Base-by-base conservation (phyloP, 2,797 vertebrate species). In the Eulemur albifrons region DNA sequence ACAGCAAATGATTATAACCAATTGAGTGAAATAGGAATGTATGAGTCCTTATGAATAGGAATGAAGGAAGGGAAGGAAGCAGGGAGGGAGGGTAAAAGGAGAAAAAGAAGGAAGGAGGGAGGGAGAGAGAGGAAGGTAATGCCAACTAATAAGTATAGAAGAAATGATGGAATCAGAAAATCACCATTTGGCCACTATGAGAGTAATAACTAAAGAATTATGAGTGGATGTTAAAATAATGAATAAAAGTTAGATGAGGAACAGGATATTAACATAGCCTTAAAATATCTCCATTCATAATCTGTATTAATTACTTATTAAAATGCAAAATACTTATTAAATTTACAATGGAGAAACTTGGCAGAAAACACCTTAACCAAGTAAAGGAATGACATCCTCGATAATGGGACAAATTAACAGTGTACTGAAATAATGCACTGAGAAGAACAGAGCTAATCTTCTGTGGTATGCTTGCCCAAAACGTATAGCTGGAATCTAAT, bases 311-410 rank as follows among this genome's bases (percentile, higher is more conserved):
- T n/a, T 73, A 79, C 15, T n/a, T 79, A 73, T 15, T 80, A 93
- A 96, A 61, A 83, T 45, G 79, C n/a, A 90, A 90, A 95, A 67
- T 52, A 67, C 4, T 73, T 69, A 43, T 5, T 88, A 88, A 91
- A 69, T 85, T 90, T 80, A 84, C 12, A 87, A 79, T 83, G 15
- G n/a, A 93, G 54, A 92, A 76, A 90, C n/a, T 40, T 82, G 61
- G 45, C 69, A 94, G 54, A 88, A 83, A 77, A 30, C 7, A 76
- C 50, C 23, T 65, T 52, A 80, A 32, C 40, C 57, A 67, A 50
- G 48, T 30, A 69, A 94, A 88, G 79, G 65, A 54, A n/a, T 18
- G 80, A 54, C 14, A 65, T 61, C 21, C 21, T 70, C 32, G 57
- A 50, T 30, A 90, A 81, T 1, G 3, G 5, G 40, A 57, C 30